A percentile compares a stretch with the other conserved stretches of the same genome.
Conservation (phyloP, 2,888 invertebrate genomes). For the Xanthia icteritia region DNA sequence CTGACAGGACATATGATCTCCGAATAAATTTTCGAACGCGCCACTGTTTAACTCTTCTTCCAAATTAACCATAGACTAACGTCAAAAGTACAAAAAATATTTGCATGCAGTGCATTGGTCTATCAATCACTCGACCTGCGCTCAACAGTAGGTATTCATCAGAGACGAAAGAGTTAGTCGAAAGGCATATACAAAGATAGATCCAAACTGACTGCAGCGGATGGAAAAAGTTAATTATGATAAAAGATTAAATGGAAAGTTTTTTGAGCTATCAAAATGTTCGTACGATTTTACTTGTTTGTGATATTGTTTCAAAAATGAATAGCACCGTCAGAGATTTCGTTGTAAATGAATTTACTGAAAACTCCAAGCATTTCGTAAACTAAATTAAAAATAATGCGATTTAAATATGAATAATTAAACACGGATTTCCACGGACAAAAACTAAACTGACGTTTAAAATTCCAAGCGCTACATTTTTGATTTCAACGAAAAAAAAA, state of each 20-base stretch:
- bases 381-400: constrained; percentile 18
- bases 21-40: neutral
- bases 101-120: constrained; percentile 9
- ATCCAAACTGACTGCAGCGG: constrained; percentile 27
- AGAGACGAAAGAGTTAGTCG: constrained; percentile 10
- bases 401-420: constrained; percentile 39
- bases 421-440: constrained; percentile 15
- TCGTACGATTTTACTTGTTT: neutral
- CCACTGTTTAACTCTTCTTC: neutral
- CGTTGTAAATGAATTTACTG: neutral
- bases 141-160: constrained; percentile 27
- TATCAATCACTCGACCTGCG: constrained; percentile 28
- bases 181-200: constrained; percentile 18
- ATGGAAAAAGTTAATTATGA: constrained; percentile 32
- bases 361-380: constrained; percentile 15
- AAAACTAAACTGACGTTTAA: constrained; percentile 34
- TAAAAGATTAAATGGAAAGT: constrained; percentile 22
- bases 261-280: constrained; percentile 13
- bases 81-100: constrained; percentile 19
- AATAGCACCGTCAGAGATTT: neutral
- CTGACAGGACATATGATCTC: too few relatives aligned
- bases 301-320: constrained; percentile 4
- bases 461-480: constrained; percentile 40
- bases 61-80: neutral
- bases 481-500: constrained; percentile 36